Conservation (phyloP, 2,797 vertebrate species). For the Lepidocolaptes lacrymiger region DNA sequence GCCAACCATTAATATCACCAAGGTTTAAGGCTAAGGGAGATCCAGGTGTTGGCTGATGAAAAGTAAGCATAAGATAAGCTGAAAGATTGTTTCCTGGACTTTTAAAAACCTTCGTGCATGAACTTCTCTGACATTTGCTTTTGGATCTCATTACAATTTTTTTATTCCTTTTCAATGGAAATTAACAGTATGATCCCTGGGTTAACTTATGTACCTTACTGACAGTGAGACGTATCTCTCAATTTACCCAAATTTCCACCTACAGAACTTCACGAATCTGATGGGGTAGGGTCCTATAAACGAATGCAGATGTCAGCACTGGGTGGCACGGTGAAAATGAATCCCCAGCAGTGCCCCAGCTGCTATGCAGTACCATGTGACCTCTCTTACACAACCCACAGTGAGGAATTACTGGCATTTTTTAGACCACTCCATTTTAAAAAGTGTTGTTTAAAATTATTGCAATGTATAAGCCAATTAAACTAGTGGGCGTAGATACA, state of each 20-base stretch:
- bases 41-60: constrained; percentile 17
- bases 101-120: constrained; percentile 8
- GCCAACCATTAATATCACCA: constrained; percentile 14
- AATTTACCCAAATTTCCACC: not conserved
- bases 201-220: not conserved
- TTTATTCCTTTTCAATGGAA: not conserved
- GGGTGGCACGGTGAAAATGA: not conserved
- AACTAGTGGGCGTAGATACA: not conserved
- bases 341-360: not conserved
- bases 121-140: constrained; percentile 44
- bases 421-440: not conserved
- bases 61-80: constrained; percentile 17
- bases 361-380: not conserved
- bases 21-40: not conserved
- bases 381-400: not conserved
- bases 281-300: not conserved
- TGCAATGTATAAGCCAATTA: not conserved
- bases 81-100: constrained; percentile 7
- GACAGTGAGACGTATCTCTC: not conserved
- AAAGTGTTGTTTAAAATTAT: not conserved
- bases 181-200: not conserved
- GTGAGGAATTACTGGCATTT: not conserved
- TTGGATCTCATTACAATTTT: not conserved
- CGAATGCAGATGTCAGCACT: fast-evolving
- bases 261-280: not conserved